A percentile compares a stretch with the other conserved stretches of the same genome.
Evolutionary conservation across 2,888 invertebrate genomes (phyloP).

Genomic region (Andrena bicolor): DNA sequence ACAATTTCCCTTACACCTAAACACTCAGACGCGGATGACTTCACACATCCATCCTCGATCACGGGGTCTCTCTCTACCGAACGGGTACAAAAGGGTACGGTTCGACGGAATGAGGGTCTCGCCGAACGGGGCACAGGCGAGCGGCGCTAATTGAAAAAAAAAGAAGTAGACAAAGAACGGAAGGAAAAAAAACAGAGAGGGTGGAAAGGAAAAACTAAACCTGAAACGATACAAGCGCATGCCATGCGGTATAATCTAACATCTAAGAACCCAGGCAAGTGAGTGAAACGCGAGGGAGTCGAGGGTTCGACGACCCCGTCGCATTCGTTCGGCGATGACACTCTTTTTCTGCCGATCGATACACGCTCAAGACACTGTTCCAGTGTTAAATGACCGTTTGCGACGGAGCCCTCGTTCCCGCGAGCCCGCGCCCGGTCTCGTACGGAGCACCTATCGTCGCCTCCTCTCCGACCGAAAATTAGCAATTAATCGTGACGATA

Average conservation of each 20-base stretch:
- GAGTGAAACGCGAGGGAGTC: slow-evolving; percentile 54
- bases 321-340: slow-evolving; percentile 43
- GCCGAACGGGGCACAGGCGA: slow-evolving; percentile 46
- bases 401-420: slow-evolving; percentile 55
- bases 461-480: slow-evolving; percentile 44
- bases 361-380: slow-evolving; percentile 18
- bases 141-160: slow-evolving; percentile 46
- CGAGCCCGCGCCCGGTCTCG: slow-evolving; percentile 43
- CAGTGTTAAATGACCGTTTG: slow-evolving; percentile 44
- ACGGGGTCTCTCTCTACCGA: slow-evolving; percentile 35
- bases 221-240: slow-evolving; percentile 76
- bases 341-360: slow-evolving; percentile 36
- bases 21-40: slow-evolving; percentile 31
- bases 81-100: slow-evolving; percentile 43
- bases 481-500: slow-evolving; percentile 48
- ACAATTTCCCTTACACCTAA: slow-evolving; percentile 46
- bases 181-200: slow-evolving; percentile 18
- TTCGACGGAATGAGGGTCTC: slow-evolving; percentile 60
- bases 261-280: slow-evolving; percentile 71
- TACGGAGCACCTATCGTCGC: slow-evolving; percentile 40
- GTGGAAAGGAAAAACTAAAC: slow-evolving; percentile 37
- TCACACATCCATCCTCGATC: slow-evolving; percentile 40
- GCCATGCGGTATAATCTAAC: slow-evolving; percentile 78
- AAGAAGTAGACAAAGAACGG: slow-evolving; percentile 38
- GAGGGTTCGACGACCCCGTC: slow-evolving; percentile 63